Evolutionary conservation across 2,113 vertebrate species (phyloP).

Genomic region (Cinclus mexicanus): DNA sequence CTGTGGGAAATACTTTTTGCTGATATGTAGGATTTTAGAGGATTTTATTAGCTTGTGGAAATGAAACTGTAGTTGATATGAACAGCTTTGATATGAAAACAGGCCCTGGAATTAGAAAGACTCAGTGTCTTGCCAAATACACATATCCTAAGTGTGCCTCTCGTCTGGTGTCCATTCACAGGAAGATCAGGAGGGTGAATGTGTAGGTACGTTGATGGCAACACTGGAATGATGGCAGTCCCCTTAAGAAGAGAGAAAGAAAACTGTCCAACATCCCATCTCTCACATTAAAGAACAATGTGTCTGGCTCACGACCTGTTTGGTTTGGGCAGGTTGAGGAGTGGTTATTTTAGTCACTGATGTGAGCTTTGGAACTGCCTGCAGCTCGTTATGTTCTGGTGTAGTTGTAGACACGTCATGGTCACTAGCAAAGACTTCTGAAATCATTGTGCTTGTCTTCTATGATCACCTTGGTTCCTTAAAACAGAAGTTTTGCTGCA

Average conservation of each 20-base stretch:
- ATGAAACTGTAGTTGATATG: background rate
- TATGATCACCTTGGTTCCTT: background rate
- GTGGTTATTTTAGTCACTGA: background rate
- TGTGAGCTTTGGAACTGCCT: background rate
- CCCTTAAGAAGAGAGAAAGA: background rate
- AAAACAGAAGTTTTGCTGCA: background rate
- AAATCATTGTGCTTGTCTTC: background rate
- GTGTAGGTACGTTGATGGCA: background rate
- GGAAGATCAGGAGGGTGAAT: background rate
- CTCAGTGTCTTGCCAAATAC: background rate
- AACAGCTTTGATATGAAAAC: background rate
- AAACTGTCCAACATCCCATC: background rate
- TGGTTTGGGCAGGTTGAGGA: background rate
- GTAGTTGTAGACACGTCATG: background rate
- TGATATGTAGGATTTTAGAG: background rate
- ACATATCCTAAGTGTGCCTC: fast-evolving
- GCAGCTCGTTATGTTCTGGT: background rate
- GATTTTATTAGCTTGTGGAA: background rate
- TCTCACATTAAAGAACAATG: background rate
- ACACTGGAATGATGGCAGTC: background rate
- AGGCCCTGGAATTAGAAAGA: background rate
- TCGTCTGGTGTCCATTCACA: fast-evolving
- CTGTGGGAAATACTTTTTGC: background rate
- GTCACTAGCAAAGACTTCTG: background rate
- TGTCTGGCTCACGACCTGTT: background rate